Evolutionary conservation across 2,113 vertebrate genomes (phyloP), one percentile per base, ranked within the genome.

Genomic region (Corythornis cristatus): DNA sequence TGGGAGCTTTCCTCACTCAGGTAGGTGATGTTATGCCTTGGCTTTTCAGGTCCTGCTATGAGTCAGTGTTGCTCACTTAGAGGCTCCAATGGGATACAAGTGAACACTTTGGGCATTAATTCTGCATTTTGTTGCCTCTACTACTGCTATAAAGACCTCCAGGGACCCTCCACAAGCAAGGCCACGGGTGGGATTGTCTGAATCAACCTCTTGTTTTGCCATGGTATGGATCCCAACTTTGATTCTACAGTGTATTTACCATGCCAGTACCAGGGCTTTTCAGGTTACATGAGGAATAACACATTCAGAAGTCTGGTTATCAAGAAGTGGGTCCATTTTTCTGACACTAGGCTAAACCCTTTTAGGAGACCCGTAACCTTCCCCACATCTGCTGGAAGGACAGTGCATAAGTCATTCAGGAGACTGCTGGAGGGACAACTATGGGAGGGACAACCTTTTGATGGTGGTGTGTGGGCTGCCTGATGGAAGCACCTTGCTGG

Each of bases 251-350:
- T 1, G 1, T 72, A n/a, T 25, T 50, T 51, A 18, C 0, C 0
- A 23, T 33, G 29, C 1, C 11, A 35, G 8, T 26, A 57, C 19
- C 31, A 68, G 0, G 0, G n/a, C 45, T 70, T 72, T 15, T 12
- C 6, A 75, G 61, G 11, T 50, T 33, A 33, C 26, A 20, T 1
- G 2, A 68, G 33, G 67, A 86, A 15, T 79, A 54, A 37, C 26
- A 50, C 8, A 2, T 16, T 16, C 12, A 18, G 16, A 76, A 74
- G 14, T 43, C 42, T 45, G 26, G 6, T 62, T 82, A 12, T 33
- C 23, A 16, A 86, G 65, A 60, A 53, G 4, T 45, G 42, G 5
- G 22, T 45, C 80, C 5, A 4, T 29, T 71, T 87, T 56, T 28
- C 57, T 93, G n/a, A 42, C 10, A 6, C 8, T 19, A 12, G 46